Percentiles rank a stretch among this genome's conserved stretches.
Conservation (phyloP, 2,888 invertebrate genomes). For the Eulithis prunata region DNA sequence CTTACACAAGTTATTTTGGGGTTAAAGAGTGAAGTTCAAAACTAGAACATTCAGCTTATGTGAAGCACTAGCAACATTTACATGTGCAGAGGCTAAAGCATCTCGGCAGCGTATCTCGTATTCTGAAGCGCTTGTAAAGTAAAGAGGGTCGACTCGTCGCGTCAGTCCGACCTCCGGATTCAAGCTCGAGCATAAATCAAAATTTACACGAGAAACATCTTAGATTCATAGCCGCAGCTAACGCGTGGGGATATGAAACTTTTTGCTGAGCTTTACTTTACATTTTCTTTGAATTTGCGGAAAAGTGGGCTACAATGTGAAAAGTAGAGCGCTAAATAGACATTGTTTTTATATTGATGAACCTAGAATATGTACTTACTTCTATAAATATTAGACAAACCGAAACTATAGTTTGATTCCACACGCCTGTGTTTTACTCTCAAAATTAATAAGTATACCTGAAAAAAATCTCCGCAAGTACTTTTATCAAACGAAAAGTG, state of each 20-base stretch:
- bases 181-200: slow-evolving; percentile 67
- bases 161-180: slow-evolving; percentile 55
- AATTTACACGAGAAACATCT: slow-evolving; percentile 71
- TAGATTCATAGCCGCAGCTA: slow-evolving; percentile 54
- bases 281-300: slow-evolving; percentile 13
- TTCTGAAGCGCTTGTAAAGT: slow-evolving; percentile 57
- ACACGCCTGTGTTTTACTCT: too few relatives aligned
- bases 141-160: slow-evolving; percentile 59
- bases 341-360: too few relatives aligned
- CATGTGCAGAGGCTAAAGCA: slow-evolving; percentile 41
- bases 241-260: slow-evolving; percentile 44
- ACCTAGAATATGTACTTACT: too few relatives aligned
- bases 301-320: not conserved
- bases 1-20: not conserved
- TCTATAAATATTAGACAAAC: too few relatives aligned
- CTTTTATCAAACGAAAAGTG: too few relatives aligned
- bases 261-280: slow-evolving; percentile 29
- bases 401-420: too few relatives aligned
- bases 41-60: slow-evolving; percentile 18
- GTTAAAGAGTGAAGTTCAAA: slow-evolving; percentile 1
- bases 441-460: too few relatives aligned
- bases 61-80: slow-evolving; percentile 28
- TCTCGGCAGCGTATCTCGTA: slow-evolving; percentile 52
- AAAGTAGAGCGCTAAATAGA: too few relatives aligned
- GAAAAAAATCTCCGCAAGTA: too few relatives aligned